These are phyloP conservation scores for Boloria euphrosyne DNA, from an alignment of 2,888 invertebrate species.

Conservation along the genomic window DNA sequence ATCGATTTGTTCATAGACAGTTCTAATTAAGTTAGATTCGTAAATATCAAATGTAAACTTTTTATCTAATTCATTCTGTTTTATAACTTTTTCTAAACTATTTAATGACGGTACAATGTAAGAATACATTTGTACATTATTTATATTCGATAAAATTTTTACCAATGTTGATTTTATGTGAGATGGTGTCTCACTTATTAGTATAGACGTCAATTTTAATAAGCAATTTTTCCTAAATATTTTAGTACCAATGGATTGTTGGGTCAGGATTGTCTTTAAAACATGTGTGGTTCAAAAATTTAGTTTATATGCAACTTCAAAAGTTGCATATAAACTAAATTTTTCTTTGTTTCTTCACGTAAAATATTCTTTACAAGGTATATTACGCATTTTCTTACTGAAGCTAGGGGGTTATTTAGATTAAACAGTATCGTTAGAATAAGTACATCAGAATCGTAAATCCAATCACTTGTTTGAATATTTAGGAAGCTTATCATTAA, in stretches of 20 bases:
- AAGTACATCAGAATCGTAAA: slow-evolving; percentile 70
- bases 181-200: slow-evolving; percentile 66
- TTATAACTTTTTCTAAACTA: slow-evolving; percentile 53
- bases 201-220: slow-evolving; percentile 61
- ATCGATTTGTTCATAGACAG: slow-evolving; percentile 82
- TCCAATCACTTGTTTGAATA: slow-evolving; percentile 58
- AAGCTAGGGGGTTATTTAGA: slow-evolving; percentile 77
- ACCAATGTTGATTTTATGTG: slow-evolving; percentile 74
- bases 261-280: slow-evolving; percentile 83
- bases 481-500: slow-evolving; percentile 60
- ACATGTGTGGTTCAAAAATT: no score
- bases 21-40: slow-evolving; percentile 77
- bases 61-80: slow-evolving; percentile 49
- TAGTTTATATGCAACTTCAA: no score
- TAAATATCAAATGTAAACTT: slow-evolving; percentile 71
- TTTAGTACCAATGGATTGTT: slow-evolving; percentile 73
- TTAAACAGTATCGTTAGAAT: slow-evolving; percentile 81
- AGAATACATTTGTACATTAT: slow-evolving; percentile 69
- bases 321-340: slow-evolving; percentile 68
- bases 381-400: slow-evolving; percentile 81
- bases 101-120: slow-evolving; percentile 60
- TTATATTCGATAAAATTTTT: slow-evolving; percentile 70
- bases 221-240: slow-evolving; percentile 66
- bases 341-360: slow-evolving; percentile 56
- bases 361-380: slow-evolving; percentile 72